These are phyloP conservation scores for Sebastolobus alascanus DNA, from an alignment of 2,797 vertebrate species.

Conservation along the genomic window DNA sequence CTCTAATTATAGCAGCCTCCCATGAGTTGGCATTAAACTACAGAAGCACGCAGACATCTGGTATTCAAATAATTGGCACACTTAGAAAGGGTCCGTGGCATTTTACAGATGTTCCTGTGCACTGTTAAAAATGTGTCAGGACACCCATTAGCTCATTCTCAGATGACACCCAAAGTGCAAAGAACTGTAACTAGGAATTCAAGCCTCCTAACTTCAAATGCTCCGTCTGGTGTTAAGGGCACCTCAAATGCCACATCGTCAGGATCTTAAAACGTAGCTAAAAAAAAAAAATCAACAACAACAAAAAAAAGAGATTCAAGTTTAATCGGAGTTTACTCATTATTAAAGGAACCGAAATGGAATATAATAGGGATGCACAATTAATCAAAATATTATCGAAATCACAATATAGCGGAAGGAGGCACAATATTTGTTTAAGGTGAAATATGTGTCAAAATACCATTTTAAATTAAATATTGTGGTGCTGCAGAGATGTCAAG, in stretches of 20 bases:
- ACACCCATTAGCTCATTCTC: constrained; percentile 56
- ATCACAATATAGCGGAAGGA: too few species aligned
- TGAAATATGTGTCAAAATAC: too few species aligned
- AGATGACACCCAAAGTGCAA: constrained; percentile 50
- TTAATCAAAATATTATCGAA: too few species aligned
- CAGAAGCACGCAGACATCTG: constrained; percentile 62
- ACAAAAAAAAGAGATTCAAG: not conserved
- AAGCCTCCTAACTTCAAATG: constrained; percentile 37
- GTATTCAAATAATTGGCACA: constrained; percentile 71
- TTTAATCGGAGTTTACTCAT: not conserved
- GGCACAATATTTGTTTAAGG: too few species aligned
- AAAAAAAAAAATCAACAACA: not conserved
- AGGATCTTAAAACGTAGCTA: not conserved
- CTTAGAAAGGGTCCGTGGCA: constrained; percentile 66
- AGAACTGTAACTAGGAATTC: constrained; percentile 27
- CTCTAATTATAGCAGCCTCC: constrained; percentile 74
- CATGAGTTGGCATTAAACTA: constrained; percentile 74
- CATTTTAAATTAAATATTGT: too few species aligned
- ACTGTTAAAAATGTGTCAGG: constrained; percentile 61
- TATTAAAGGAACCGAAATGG: not conserved
- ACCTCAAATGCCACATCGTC: constrained; percentile 33
- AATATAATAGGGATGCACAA: too few species aligned
- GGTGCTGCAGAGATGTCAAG: too few species aligned
- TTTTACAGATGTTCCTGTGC: constrained; percentile 75
- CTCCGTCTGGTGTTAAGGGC: constrained; percentile 36